Evolutionary conservation across 1,140 invertebrate species (phyloP).

Genomic region (Bicyclus anynana): DNA sequence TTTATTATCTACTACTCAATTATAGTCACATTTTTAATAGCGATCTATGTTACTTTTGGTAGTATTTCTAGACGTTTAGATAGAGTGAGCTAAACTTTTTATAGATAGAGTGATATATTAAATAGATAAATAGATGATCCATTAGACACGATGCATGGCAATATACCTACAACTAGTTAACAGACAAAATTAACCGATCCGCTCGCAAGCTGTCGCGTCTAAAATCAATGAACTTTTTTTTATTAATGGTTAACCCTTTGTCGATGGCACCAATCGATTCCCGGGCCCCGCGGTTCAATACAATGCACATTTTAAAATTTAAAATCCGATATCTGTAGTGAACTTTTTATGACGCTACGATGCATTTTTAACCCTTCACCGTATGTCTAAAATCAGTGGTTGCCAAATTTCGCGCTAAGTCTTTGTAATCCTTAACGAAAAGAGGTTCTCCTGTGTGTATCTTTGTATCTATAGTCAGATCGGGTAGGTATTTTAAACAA

Average conservation of each 20-base stretch:
- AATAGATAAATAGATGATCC: too few species aligned
- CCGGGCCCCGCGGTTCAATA: conserved; percentile 66
- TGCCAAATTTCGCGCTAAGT: conserved; percentile 34
- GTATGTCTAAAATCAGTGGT: conserved; percentile 52
- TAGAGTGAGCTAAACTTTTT: too few species aligned
- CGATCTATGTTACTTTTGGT: too few species aligned
- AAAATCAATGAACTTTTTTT: conserved; percentile 61
- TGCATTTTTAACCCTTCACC: conserved; percentile 75
- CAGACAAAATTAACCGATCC: conserved; percentile 10
- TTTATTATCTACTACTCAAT: too few species aligned
- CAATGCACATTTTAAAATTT: conserved; percentile 77
- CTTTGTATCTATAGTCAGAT: too few species aligned
- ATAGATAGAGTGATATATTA: too few species aligned
- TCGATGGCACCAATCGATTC: conserved; percentile 69
- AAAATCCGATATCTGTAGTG: conserved; percentile 75
- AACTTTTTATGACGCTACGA: conserved; percentile 66
- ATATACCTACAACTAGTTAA: background rate
- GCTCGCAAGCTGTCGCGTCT: conserved; percentile 56
- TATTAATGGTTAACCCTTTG: conserved; percentile 73
- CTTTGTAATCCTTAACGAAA: too few species aligned
- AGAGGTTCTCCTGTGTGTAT: too few species aligned
- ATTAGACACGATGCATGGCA: background rate
- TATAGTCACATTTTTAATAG: too few species aligned
- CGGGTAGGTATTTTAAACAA: too few species aligned
- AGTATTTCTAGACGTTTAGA: too few species aligned